Percentiles rank a stretch among this genome's conserved stretches.
These are phyloP conservation scores for Clivina fossor DNA, from an alignment of 2,888 invertebrate genomes.

Conservation along the genomic window DNA sequence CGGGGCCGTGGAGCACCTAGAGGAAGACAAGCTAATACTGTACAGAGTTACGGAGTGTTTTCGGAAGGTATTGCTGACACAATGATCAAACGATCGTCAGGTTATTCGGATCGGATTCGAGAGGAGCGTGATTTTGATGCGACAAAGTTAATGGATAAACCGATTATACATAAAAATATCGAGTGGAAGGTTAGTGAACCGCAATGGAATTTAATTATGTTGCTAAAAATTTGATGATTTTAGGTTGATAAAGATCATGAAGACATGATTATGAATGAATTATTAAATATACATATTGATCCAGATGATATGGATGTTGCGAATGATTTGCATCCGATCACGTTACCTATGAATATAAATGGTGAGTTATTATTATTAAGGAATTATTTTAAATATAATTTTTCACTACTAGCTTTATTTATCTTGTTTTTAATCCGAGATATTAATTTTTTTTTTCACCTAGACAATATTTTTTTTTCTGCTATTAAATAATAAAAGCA, in stretches of 20 bases:
- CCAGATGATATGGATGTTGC: conserved; percentile 20
- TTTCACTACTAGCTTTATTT: too few species aligned
- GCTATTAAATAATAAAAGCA: too few species aligned
- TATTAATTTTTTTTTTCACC: too few species aligned
- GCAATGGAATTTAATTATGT: neutral
- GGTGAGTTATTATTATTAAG: conserved; percentile 1
- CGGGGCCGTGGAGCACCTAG: conserved; percentile 22
- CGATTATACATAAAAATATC: conserved; percentile 22
- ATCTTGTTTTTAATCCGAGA: too few species aligned
- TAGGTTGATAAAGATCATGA: conserved; percentile 31
- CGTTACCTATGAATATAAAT: conserved; percentile 11
- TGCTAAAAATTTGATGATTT: neutral
- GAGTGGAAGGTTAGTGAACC: conserved; percentile 18
- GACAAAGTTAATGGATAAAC: conserved; percentile 25
- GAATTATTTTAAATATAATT: neutral
- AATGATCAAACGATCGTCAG: conserved; percentile 4
- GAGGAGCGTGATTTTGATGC: conserved; percentile 22
- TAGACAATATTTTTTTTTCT: too few species aligned
- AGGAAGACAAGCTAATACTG: conserved; percentile 13
- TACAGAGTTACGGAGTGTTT: conserved; percentile 25
- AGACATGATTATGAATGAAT: conserved; percentile 29
- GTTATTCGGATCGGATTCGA: conserved; percentile 11
- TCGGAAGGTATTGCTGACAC: conserved; percentile 28
- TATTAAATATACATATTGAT: conserved; percentile 19
- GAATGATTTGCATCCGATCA: conserved; percentile 23